Evolutionary conservation across 2,888 invertebrate species (phyloP).

Genomic region (Sphaeridia pumilis): DNA sequence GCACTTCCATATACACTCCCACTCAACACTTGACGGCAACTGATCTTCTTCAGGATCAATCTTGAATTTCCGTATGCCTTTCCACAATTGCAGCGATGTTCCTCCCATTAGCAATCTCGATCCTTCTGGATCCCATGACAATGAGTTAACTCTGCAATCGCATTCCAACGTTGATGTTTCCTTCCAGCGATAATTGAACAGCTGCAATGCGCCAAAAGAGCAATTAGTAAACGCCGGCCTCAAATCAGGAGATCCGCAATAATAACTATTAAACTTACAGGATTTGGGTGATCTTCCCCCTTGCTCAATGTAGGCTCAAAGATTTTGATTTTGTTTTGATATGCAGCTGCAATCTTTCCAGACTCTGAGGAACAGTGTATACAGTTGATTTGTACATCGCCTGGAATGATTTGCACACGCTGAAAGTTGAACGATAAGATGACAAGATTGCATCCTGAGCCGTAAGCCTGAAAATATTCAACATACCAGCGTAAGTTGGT

Average conservation of each 20-base stretch:
- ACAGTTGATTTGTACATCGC: constrained; percentile 90
- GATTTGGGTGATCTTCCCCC: constrained; percentile 35
- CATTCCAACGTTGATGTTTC: constrained; percentile 76
- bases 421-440: constrained; percentile 94
- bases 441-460: constrained; percentile 96
- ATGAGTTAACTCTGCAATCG: constrained; percentile 74
- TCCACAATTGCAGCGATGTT: constrained; percentile 79
- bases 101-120: constrained; percentile 88
- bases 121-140: constrained; percentile 97
- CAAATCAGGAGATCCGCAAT: constrained; percentile 1
- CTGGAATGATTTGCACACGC: constrained; percentile 96
- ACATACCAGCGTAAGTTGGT: no score
- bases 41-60: constrained; percentile 23
- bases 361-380: constrained; percentile 96
- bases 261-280: constrained; percentile 31
- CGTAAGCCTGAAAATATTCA: constrained; percentile 92
- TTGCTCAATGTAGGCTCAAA: constrained; percentile 81
- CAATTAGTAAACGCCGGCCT: constrained; percentile 1
- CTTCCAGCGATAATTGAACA: constrained; percentile 86
- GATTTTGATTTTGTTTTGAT: constrained; percentile 89
- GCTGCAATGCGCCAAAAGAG: constrained; percentile 46
- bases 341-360: constrained; percentile 97
- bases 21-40: constrained; percentile 39
- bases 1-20: constrained; percentile 88
- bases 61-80: constrained; percentile 31